Conservation (phyloP, 2,888 invertebrate genomes). For the Helicoverpa assulta region DNA sequence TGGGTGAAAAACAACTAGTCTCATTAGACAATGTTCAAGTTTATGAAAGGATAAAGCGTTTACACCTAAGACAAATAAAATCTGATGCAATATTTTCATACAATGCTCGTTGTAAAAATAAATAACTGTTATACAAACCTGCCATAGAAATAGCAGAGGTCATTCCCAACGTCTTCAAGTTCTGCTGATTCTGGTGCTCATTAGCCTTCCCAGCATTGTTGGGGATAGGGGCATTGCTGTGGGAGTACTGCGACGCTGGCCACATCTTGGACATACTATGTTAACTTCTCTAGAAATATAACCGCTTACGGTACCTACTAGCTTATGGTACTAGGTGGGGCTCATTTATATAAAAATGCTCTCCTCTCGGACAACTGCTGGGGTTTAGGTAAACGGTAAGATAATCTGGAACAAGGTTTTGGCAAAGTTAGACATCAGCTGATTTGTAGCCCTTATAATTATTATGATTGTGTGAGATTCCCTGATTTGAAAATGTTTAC, state of each 20-base stretch:
- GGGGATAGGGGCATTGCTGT: slow-evolving; percentile 76
- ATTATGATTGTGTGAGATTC: too few relatives aligned
- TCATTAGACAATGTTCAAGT: too few relatives aligned
- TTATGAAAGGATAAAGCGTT: too few relatives aligned
- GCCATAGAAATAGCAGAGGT: slow-evolving; percentile 98
- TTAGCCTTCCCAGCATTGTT: slow-evolving; percentile 75
- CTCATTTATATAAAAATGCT: slow-evolving; percentile 71
- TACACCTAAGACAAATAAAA: background rate
- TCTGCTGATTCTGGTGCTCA: slow-evolving; percentile 89
- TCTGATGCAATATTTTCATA: background rate
- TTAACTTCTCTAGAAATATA: slow-evolving; percentile 35
- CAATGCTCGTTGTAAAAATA: background rate
- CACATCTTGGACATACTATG: slow-evolving; percentile 84
- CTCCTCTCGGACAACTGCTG: slow-evolving; percentile 70
- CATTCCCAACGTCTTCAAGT: slow-evolving; percentile 94
- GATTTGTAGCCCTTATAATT: too few relatives aligned
- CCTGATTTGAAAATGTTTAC: too few relatives aligned
- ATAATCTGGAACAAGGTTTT: slow-evolving; percentile 68
- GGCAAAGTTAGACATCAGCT: background rate
- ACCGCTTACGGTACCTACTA: slow-evolving; percentile 54
- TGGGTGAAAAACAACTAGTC: too few relatives aligned
- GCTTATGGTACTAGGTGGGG: slow-evolving; percentile 65
- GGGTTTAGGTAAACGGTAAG: slow-evolving; percentile 52
- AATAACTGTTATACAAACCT: slow-evolving; percentile 83
- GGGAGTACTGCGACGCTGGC: slow-evolving; percentile 88